A percentile compares a stretch with the other conserved stretches of the same genome.
Conservation (phyloP, 2,797 vertebrate species). For the Lycodopsis pacificus region DNA sequence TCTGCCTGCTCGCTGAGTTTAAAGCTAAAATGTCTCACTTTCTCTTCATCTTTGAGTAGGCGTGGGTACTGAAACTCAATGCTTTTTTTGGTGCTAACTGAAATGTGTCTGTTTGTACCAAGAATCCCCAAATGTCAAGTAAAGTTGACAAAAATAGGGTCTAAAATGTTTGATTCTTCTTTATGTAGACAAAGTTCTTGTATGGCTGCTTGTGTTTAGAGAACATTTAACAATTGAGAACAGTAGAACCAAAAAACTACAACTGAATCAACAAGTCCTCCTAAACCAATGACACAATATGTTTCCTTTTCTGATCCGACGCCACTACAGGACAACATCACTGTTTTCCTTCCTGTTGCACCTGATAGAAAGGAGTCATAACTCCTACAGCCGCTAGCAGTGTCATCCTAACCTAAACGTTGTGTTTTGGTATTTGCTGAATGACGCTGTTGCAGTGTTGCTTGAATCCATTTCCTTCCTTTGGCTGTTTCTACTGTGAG, state of each 20-base stretch:
- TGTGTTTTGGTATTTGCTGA: neutral
- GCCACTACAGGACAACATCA: no score
- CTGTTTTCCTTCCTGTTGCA: no score
- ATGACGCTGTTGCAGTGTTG: neutral
- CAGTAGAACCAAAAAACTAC: neutral
- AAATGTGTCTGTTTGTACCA: neutral
- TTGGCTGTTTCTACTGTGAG: neutral
- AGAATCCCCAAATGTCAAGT: neutral
- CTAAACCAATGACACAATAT: no score
- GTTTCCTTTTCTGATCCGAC: neutral
- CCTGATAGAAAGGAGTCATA: no score
- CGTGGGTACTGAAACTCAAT: neutral
- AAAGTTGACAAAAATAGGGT: neutral
- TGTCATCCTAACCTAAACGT: neutral
- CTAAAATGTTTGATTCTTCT: fast-evolving
- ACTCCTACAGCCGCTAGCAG: neutral
- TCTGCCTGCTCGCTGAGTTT: neutral
- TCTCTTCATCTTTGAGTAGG: neutral
- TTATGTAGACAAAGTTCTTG: neutral
- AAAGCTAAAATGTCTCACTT: neutral
- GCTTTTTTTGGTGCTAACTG: neutral
- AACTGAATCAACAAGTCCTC: neutral
- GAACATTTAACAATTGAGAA: neutral
- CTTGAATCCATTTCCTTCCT: neutral
- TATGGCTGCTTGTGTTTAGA: neutral